Percentiles rank a stretch among this genome's conserved stretches.
phyloP scores from a whole-genome alignment of 2,113 vertebrate species.

The Rallus limicola region DNA sequence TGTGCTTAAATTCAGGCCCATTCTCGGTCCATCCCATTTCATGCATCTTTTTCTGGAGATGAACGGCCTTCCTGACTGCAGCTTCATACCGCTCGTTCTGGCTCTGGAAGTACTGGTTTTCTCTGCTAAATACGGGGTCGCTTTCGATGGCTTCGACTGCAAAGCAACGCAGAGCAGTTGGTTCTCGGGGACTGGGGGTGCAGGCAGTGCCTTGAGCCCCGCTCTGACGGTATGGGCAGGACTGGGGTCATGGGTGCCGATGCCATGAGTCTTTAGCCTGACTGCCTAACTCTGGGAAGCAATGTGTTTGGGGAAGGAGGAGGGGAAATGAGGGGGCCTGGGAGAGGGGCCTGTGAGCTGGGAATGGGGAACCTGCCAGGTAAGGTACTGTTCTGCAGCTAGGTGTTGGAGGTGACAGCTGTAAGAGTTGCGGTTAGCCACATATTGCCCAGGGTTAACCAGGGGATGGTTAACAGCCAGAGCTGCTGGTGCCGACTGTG shows the following conservation, averaged over 20 bases:
- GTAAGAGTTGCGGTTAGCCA: neutral
- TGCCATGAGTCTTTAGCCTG: neutral
- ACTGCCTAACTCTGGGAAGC: neutral
- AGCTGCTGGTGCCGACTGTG: neutral
- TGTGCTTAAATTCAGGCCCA: conserved; percentile 38
- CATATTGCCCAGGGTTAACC: neutral
- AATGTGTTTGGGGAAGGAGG: neutral
- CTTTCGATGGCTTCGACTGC: conserved; percentile 66
- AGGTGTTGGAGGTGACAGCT: neutral
- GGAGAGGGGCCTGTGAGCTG: neutral
- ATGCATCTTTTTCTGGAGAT: conserved; percentile 46
- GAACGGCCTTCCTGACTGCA: conserved; percentile 55
- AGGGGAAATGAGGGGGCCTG: neutral
- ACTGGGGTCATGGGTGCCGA: accelerated
- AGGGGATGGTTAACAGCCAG: accelerated
- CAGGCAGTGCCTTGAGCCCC: accelerated
- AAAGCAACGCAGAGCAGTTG: neutral
- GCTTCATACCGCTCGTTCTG: conserved; percentile 71
- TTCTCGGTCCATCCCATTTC: conserved; percentile 69
- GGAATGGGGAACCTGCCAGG: neutral
- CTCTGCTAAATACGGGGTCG: conserved; percentile 64
- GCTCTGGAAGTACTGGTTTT: conserved; percentile 74
- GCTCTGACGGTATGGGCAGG: accelerated
- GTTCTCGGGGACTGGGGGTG: neutral
- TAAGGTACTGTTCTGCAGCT: neutral